Evolutionary conservation across 2,888 invertebrate species (phyloP).

Genomic region (Gasteruption jaculator): DNA sequence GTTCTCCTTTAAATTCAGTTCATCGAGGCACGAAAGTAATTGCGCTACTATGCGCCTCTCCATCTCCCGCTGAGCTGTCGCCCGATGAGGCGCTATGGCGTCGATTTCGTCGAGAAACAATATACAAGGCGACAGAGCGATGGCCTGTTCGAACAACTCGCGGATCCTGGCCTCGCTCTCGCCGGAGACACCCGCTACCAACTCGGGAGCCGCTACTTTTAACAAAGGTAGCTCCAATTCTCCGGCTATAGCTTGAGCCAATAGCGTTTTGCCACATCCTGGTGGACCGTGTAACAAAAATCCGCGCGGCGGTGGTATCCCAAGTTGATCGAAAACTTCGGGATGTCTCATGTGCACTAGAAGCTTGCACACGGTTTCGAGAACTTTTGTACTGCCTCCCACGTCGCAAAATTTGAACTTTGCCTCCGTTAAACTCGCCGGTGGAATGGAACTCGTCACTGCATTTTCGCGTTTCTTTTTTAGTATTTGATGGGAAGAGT

Average conservation of each 20-base stretch:
- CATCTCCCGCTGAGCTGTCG: slow-evolving; percentile 92
- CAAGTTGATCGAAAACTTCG: slow-evolving; percentile 79
- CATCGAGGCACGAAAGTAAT: slow-evolving; percentile 83
- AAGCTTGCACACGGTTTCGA: slow-evolving; percentile 69
- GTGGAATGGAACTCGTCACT: slow-evolving; percentile 50
- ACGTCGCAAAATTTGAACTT: slow-evolving; percentile 69
- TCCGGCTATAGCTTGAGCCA: slow-evolving; percentile 80
- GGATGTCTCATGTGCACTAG: slow-evolving; percentile 86
- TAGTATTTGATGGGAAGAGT: too few relatives aligned
- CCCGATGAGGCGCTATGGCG: slow-evolving; percentile 87
- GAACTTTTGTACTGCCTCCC: slow-evolving; percentile 74
- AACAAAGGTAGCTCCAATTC: slow-evolving; percentile 81
- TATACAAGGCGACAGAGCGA: slow-evolving; percentile 71
- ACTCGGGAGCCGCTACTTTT: slow-evolving; percentile 85
- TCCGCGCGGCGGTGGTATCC: slow-evolving; percentile 84
- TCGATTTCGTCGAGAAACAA: slow-evolving; percentile 97
- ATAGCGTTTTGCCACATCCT: slow-evolving; percentile 85
- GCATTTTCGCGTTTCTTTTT: slow-evolving; percentile 25
- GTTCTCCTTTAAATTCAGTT: slow-evolving; percentile 53
- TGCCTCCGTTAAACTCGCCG: slow-evolving; percentile 46
- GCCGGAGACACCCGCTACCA: slow-evolving; percentile 92
- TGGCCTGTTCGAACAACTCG: slow-evolving; percentile 83
- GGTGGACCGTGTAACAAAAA: slow-evolving; percentile 94
- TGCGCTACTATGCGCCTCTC: slow-evolving; percentile 93
- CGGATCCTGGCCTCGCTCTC: slow-evolving; percentile 93